Conservation (phyloP, 2,113 vertebrate genomes). For the Thamnaconus septentrionalis region DNA sequence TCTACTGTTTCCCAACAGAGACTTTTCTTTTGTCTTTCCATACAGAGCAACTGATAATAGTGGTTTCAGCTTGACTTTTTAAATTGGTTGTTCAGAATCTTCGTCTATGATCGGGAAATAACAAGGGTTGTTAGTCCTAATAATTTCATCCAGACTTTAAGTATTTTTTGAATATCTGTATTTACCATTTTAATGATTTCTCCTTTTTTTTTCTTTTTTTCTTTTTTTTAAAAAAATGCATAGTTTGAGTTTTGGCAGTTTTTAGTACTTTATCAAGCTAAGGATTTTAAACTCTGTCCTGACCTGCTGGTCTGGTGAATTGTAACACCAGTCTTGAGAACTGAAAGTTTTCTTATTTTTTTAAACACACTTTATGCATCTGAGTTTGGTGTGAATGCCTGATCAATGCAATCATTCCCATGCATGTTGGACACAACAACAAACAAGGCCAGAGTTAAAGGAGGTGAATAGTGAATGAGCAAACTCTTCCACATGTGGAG, state of each 20-base stretch:
- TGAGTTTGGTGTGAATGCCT: conserved; percentile 50
- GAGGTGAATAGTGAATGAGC: conserved; percentile 31
- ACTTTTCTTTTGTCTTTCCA: neutral
- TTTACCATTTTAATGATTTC: conserved; percentile 11
- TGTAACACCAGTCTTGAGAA: conserved; percentile 33
- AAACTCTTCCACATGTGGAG: neutral
- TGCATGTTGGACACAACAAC: conserved; percentile 60
- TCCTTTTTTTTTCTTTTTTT: neutral
- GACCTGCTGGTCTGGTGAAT: conserved; percentile 7
- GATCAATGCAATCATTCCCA: conserved; percentile 61
- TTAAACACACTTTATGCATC: conserved; percentile 56
- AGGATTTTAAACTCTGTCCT: conserved; percentile 24
- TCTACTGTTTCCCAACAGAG: neutral
- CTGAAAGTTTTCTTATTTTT: conserved; percentile 29
- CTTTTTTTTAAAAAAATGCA: no score
- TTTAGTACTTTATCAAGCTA: neutral
- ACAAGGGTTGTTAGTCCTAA: neutral
- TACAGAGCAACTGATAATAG: neutral
- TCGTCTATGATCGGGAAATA: conserved; percentile 4
- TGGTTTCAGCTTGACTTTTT: conserved; percentile 29
- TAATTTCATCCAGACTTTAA: neutral
- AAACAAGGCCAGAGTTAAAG: conserved; percentile 16
- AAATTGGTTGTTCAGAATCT: conserved; percentile 6
- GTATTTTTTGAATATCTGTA: neutral
- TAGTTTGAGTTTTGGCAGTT: no score